Evolutionary conservation across 2,113 vertebrate genomes (phyloP).

Genomic region (Mandrillus leucophaeus): DNA sequence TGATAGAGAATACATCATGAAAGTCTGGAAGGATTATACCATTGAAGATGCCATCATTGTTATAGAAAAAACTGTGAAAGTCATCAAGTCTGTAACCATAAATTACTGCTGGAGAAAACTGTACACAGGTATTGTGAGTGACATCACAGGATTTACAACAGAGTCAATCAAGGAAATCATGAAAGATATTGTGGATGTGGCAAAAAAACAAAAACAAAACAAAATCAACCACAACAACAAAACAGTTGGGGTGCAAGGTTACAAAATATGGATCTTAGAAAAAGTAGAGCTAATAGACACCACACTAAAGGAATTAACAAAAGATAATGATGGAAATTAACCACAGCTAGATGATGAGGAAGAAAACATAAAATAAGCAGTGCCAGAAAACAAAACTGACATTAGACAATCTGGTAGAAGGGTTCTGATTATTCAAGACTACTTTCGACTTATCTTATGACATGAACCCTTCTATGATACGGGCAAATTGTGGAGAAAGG

Average conservation of each 20-base stretch:
- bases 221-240: too few relatives aligned
- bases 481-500: neutral
- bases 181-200: neutral
- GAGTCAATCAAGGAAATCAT: neutral
- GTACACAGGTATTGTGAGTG: neutral
- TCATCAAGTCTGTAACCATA: neutral
- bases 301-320: neutral
- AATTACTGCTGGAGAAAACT: neutral
- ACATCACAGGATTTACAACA: neutral
- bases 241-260: neutral
- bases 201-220: neutral
- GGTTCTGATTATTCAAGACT: neutral
- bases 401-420: neutral
- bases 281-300: neutral
- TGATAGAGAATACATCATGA: neutral
- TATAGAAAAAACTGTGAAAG: neutral
- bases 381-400: neutral
- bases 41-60: neutral
- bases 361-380: neutral
- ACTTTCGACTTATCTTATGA: too few relatives aligned
- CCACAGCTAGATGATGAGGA: neutral
- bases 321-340: neutral
- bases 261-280: neutral
- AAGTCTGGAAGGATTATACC: neutral
- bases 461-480: neutral